These are phyloP conservation scores for Zaprionus lineosus DNA, from an alignment of 2,888 invertebrate genomes.

Conservation along the genomic window DNA sequence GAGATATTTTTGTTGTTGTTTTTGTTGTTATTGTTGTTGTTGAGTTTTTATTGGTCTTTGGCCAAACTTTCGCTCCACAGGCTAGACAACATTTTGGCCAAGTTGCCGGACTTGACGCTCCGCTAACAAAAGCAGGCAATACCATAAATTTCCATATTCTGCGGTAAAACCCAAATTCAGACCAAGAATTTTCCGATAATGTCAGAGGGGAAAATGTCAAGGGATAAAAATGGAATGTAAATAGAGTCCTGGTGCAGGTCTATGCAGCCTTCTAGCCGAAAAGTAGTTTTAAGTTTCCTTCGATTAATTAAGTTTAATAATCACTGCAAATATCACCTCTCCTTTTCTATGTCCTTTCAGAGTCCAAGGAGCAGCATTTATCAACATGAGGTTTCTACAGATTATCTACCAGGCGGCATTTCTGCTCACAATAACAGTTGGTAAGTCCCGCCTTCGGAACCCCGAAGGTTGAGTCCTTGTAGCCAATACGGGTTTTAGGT, in stretches of 20 bases:
- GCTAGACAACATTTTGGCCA: conserved; percentile 16
- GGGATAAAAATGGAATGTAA: no score
- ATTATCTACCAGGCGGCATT: conserved; percentile 33
- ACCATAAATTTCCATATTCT: conserved; percentile 32
- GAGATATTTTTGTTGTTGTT: conserved; percentile 16
- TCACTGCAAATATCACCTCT: background rate
- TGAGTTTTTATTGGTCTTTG: conserved; percentile 41
- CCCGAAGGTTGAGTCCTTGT: no score
- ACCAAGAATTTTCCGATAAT: background rate
- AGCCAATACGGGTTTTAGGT: no score
- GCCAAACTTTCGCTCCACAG: conserved; percentile 28
- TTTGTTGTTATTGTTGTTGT: conserved; percentile 10
- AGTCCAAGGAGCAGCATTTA: no score
- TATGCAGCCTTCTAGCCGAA: no score
- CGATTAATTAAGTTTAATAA: no score
- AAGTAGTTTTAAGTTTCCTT: no score
- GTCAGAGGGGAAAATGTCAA: no score
- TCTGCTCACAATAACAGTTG: conserved; percentile 40
- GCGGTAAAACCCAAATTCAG: conserved; percentile 1
- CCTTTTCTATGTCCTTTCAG: conserved; percentile 18
- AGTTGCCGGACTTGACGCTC: conserved; percentile 6
- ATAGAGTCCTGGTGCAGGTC: no score
- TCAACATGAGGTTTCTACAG: conserved; percentile 55
- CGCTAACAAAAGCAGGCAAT: conserved; percentile 12
- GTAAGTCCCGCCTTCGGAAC: no score